Conservation (phyloP, 2,888 invertebrate genomes). For the Drosophila leonis region DNA sequence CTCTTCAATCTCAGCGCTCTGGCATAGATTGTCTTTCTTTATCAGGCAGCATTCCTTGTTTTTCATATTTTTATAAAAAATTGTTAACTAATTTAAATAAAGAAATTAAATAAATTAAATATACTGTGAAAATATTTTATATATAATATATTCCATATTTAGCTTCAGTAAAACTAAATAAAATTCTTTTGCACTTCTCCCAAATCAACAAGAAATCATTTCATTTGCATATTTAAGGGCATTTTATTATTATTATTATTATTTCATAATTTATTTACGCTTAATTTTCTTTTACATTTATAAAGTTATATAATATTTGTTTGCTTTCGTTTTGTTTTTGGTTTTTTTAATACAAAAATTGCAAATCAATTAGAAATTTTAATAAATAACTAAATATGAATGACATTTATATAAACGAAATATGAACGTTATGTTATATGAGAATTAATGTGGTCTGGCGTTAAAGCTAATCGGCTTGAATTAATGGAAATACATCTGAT, state of each 20-base stretch:
- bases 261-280: conserved; percentile 35
- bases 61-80: too few relatives aligned
- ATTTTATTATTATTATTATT: conserved; percentile 48
- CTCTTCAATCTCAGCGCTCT: too few relatives aligned
- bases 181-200: neutral
- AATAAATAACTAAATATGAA: conserved; percentile 41
- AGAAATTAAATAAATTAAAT: neutral
- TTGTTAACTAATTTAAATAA: neutral
- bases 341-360: conserved; percentile 41
- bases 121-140: too few relatives aligned
- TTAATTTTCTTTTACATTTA: conserved; percentile 33
- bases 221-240: conserved; percentile 45
- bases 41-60: too few relatives aligned
- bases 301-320: conserved; percentile 29
- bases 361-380: conserved; percentile 44
- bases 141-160: too few relatives aligned
- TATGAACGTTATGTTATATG: conserved; percentile 23
- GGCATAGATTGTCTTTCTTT: too few relatives aligned
- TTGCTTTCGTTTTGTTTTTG: conserved; percentile 26
- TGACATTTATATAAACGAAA: conserved; percentile 25
- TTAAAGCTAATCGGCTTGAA: conserved; percentile 52
- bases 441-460: conserved; percentile 17
- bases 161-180: too few relatives aligned
- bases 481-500: conserved; percentile 23
- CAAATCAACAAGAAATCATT: neutral